Base-by-base conservation (phyloP, 2,113 vertebrate genomes). In the Nothobranchius kuhntae region DNA sequence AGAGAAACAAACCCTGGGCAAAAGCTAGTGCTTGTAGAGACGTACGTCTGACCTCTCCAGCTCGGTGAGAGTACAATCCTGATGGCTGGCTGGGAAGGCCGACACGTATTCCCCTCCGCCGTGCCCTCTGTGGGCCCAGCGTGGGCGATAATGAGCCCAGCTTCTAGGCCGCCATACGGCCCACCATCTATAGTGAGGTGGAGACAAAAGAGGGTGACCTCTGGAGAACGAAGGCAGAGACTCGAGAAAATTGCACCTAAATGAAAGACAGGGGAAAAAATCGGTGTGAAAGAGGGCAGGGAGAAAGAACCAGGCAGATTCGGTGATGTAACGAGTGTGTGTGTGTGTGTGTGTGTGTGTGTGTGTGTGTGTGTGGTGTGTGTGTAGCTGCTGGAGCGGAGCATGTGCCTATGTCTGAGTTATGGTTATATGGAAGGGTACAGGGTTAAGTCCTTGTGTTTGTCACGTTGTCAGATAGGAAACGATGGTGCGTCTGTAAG, bases 101-200 rank as follows among this genome's bases (percentile, higher is more conserved):
- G 15, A 65, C 57, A 53, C 13, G 4, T 68, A 65, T 58, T 75
- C 82, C 55, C 65, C 57, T 50, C 77, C 66, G 74, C 70, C 73
- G 11, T 77, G 80, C 69, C 81, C 85, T 84, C 73, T 68, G 57
- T 58, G 64, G 71, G 72, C 79, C 75, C 75, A 72, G 87, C 59
- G 21, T 88, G 77, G 84, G 84, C 48, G 84, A 90, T 91, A 90
- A 91, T 91, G 86, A 91, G 86, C 85, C 44, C 62, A 78, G 85
- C 81, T 80, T 80, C 84, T 38, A 71, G 65, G 57, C 71, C 79
- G 78, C 79, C 82, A 79, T 80, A 69, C 75, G 85, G 79, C 68
- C 78, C 68, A 87, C 50, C 53, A 87, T 83, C 85, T 82, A 1
- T 83, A 73, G 71, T 40, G 48, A 75, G 53, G 69, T 71, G 57